Base-by-base conservation (phyloP, 2,797 vertebrate genomes). In the Esox masquinongy region DNA sequence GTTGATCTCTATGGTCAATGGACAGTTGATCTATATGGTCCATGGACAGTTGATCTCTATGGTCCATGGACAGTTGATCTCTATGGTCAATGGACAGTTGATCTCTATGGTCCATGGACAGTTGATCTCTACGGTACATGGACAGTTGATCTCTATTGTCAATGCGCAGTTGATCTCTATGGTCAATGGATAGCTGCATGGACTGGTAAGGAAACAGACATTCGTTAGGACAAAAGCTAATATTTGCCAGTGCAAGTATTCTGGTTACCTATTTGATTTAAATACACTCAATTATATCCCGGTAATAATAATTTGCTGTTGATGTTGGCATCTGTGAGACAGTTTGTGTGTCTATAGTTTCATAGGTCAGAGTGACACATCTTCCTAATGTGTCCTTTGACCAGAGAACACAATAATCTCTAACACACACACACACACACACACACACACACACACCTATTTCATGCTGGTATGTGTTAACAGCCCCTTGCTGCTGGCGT, bases 381-480 rank as follows among this genome's bases (percentile, higher is more conserved):
- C 91, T 90, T 91, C 88, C 85, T 81, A 89, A 82, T 79, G 82
- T 89, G 89, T 90, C 88, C 88, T 91, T 89, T 92, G 90, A 92
- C 90, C 88, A 85, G 80, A 90, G 75, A 83, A 73, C 81, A 84
- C 76, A 86, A 88, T 89, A 77, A 76, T 89, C 86, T 88, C 74
- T 6, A 29, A 53, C 51, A 56, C 51, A 56, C 51, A 56, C 51
- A 56, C 36, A 39, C 36, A 59, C 56, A 59, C 49, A 59, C n/a
- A 59, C 56, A 59, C 56, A 56, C 47, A 56, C 51, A 56, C 53
- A 56, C 53, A 56, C 53, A 56, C 53, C n/a, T 12, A 59, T 87
- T 79, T 84, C 77, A 72, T 73, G 49, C 77, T 67, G 61, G 68
- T 47, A n/a, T 69, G 68, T 69, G 68, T 69, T 67, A 70, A 56